phyloP scores from a whole-genome alignment of 2,113 vertebrate genomes.

The Callocephalon fimbriatum region DNA sequence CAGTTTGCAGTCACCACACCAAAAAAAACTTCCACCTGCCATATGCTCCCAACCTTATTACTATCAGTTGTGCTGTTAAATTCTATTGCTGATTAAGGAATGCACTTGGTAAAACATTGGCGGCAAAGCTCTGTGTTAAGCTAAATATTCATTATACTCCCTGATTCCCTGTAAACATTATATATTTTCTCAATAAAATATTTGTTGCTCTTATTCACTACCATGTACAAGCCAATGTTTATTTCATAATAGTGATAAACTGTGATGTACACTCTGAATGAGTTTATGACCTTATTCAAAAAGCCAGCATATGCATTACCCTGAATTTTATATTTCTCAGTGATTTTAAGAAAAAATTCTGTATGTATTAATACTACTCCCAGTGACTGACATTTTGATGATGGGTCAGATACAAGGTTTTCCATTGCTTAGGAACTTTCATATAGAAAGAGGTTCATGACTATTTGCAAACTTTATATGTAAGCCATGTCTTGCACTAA shows the following conservation, averaged over 20 bases:
- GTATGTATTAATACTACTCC: too few species aligned
- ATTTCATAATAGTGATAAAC: neutral
- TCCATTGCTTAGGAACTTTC: neutral
- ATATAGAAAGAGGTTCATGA: neutral
- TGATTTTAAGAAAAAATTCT: neutral
- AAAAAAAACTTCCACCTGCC: neutral
- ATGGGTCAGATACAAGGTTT: neutral
- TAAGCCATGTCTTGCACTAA: neutral
- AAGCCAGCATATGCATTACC: neutral
- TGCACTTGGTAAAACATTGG: neutral
- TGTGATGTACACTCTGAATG: neutral
- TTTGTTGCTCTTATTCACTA: neutral
- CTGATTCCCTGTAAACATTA: neutral
- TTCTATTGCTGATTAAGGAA: neutral
- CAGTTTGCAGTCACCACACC: neutral
- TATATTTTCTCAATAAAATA: neutral
- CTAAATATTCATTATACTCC: neutral
- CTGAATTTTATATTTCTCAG: neutral
- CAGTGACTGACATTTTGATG: neutral
- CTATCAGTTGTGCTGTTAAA: neutral
- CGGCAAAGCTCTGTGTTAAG: neutral
- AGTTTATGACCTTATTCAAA: neutral
- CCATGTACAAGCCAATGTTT: neutral
- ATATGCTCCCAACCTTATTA: neutral
- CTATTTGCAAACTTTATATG: neutral